phyloP scores from a whole-genome alignment of 2,797 vertebrate genomes.

The Enteromius treurensis region DNA sequence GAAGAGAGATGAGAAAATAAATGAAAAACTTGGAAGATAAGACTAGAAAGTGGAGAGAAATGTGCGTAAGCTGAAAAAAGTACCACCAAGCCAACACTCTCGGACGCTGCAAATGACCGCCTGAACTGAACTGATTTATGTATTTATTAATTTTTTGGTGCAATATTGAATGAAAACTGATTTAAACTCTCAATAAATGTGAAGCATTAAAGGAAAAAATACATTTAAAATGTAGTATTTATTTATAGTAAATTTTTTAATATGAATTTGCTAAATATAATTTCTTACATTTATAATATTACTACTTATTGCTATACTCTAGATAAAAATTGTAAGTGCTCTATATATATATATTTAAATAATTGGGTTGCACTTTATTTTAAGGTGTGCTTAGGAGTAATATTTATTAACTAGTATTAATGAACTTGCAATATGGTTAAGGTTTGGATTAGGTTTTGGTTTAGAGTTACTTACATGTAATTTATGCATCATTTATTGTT shows the following conservation, averaged over 20 bases:
- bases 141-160: neutral
- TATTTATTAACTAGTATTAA: neutral
- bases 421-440: neutral
- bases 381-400: neutral
- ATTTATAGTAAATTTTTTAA: neutral
- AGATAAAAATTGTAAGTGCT: neutral
- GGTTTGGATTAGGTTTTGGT: neutral
- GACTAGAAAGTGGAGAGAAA: slow-evolving; percentile 70
- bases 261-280: neutral
- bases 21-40: slow-evolving; percentile 52
- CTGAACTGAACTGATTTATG: neutral
- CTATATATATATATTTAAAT: neutral
- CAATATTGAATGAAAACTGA: slow-evolving; percentile 18
- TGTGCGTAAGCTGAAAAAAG: slow-evolving; percentile 59
- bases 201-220: no score
- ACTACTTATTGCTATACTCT: neutral
- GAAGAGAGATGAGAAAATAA: slow-evolving; percentile 59
- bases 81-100: neutral
- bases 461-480: neutral
- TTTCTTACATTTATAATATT: neutral
- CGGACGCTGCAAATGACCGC: neutral
- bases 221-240: neutral
- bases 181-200: neutral
- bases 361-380: neutral
- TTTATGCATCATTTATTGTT: neutral